These are phyloP conservation scores for Hippocampus kuda DNA, from an alignment of 2,797 vertebrate species.

Conservation along the genomic window DNA sequence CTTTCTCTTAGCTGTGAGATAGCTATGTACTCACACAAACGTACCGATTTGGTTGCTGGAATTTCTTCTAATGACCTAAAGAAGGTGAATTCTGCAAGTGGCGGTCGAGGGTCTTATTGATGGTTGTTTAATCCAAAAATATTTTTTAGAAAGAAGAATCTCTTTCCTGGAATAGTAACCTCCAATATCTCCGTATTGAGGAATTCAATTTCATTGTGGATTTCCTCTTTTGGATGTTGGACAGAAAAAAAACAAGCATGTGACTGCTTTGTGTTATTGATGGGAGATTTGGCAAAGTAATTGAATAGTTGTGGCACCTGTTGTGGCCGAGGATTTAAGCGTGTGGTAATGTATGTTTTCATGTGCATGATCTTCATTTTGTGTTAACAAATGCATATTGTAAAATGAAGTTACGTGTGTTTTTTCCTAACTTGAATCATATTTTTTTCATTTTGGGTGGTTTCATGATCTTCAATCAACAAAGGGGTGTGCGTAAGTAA, in stretches of 20 bases:
- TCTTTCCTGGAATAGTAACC: constrained; percentile 39
- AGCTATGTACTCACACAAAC: constrained; percentile 48
- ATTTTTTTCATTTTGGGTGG: constrained; percentile 24
- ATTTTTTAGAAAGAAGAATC: constrained; percentile 25
- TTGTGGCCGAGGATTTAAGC: constrained; percentile 28
- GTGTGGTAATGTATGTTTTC: constrained; percentile 21
- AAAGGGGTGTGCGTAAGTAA: constrained; percentile 98
- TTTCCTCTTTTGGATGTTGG: constrained; percentile 54
- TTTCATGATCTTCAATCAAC: constrained; percentile 51
- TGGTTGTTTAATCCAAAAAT: constrained; percentile 46
- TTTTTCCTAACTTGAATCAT: constrained; percentile 7
- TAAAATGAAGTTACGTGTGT: constrained; percentile 7
- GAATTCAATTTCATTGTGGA: constrained; percentile 48
- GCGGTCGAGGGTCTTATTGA: constrained; percentile 56
- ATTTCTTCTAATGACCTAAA: constrained; percentile 51
- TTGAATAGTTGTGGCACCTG: constrained; percentile 27
- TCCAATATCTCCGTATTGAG: constrained; percentile 46
- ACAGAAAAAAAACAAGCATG: constrained; percentile 27
- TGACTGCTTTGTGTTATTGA: constrained; percentile 39
- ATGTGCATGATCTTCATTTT: constrained; percentile 47
- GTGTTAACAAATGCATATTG: neutral
- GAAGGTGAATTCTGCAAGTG: constrained; percentile 49
- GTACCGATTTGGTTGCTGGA: constrained; percentile 51
- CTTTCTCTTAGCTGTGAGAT: constrained; percentile 54
- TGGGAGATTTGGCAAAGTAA: constrained; percentile 22